Conservation (phyloP, 2,888 invertebrate species). For the Tridacna gigas region DNA sequence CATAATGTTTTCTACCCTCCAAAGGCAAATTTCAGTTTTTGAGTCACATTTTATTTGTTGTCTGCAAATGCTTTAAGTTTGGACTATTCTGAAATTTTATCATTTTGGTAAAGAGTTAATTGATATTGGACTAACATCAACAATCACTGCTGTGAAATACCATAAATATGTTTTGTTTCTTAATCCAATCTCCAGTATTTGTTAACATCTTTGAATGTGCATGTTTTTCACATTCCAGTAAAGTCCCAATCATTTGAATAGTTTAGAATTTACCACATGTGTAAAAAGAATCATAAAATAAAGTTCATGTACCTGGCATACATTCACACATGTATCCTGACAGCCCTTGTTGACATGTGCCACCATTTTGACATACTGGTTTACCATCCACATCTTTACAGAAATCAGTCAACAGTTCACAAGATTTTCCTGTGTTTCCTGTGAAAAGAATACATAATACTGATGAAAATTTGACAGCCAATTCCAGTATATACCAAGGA, state of each 20-base stretch:
- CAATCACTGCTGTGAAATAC: no score
- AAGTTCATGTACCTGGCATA: constrained; percentile 17
- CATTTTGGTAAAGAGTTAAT: no score
- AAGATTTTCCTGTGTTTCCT: constrained; percentile 65
- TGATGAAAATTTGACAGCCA: no score
- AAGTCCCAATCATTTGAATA: background rate
- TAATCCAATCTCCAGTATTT: no score
- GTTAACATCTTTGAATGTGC: no score
- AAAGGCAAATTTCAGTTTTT: background rate
- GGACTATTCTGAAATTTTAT: no score
- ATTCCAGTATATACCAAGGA: no score
- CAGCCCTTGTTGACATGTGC: constrained; percentile 39
- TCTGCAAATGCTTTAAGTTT: no score
- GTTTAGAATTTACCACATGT: no score
- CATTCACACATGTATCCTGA: constrained; percentile 54
- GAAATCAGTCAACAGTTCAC: constrained; percentile 62
- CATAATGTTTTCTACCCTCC: background rate
- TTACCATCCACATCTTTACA: constrained; percentile 38
- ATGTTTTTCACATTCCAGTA: background rate
- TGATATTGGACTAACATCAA: no score
- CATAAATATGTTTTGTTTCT: no score
- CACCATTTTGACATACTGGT: constrained; percentile 57
- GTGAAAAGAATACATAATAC: background rate
- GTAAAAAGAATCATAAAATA: background rate
- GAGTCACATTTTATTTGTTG: no score